phyloP scores from a whole-genome alignment of 1,140 invertebrate genomes.

The Diorhabda elongata region DNA sequence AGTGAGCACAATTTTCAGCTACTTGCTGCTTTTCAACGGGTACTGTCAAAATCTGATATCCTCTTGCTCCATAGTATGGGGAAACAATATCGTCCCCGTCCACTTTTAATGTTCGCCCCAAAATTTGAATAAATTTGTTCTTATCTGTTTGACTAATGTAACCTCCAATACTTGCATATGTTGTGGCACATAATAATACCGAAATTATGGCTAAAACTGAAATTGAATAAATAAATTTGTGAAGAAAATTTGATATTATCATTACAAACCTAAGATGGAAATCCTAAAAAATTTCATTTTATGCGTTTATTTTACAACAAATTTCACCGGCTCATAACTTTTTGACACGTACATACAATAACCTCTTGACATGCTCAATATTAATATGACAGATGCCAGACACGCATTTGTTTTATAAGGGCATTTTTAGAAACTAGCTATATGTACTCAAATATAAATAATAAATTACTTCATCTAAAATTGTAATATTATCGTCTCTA shows the following conservation, averaged over 20 bases:
- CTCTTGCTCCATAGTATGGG: conserved; percentile 36
- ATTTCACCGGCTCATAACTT: conserved; percentile 13
- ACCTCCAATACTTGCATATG: conserved; percentile 35
- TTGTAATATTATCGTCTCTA: too few species aligned
- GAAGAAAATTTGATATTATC: background rate
- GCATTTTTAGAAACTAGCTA: too few species aligned
- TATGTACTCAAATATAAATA: too few species aligned
- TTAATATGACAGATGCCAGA: background rate
- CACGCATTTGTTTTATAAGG: too few species aligned
- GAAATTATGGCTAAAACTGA: conserved; percentile 3
- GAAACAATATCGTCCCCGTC: conserved; percentile 30
- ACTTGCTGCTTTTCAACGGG: conserved; percentile 25
- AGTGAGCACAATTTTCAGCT: conserved; percentile 31
- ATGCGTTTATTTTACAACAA: conserved; percentile 4
- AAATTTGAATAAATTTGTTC: conserved; percentile 33
- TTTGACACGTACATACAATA: conserved; percentile 7
- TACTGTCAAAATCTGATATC: conserved; percentile 33
- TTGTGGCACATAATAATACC: conserved; percentile 1
- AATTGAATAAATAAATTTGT: background rate
- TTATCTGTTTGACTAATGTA: conserved; percentile 34
- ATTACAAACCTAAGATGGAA: conserved; percentile 13
- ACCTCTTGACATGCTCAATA: background rate
- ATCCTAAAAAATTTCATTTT: conserved; percentile 3
- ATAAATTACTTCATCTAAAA: too few species aligned
- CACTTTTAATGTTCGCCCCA: conserved; percentile 27